Percentiles rank a stretch among this genome's conserved stretches.
Conservation (phyloP, 2,113 vertebrate species). For the Ornithorhynchus anatinus region DNA sequence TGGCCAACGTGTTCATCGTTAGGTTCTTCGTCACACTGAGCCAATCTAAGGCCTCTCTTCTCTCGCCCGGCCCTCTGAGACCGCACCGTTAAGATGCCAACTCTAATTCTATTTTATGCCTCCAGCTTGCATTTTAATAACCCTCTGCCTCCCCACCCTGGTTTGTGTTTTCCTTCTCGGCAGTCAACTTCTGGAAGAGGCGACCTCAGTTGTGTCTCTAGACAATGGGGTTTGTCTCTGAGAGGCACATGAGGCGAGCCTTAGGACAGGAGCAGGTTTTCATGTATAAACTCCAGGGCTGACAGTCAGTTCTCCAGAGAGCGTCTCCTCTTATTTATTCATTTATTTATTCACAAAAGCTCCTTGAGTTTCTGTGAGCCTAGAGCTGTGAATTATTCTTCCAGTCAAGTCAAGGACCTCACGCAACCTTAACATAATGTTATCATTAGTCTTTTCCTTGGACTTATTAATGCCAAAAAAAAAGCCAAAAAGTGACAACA, state of each 20-base stretch:
- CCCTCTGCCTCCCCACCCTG: slow-evolving; percentile 35
- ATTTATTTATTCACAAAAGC: background rate
- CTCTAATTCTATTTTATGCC: slow-evolving; percentile 30
- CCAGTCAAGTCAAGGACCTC: slow-evolving; percentile 33
- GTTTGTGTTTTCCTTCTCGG: background rate
- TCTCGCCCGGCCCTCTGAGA: slow-evolving; percentile 40
- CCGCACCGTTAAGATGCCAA: slow-evolving; percentile 42
- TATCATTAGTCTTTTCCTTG: slow-evolving; percentile 40
- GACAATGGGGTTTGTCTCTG: background rate
- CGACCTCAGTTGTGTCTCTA: rapidly evolving
- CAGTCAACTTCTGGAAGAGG: background rate
- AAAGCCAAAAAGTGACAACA: slow-evolving; percentile 30
- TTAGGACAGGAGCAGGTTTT: background rate
- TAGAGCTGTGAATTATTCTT: slow-evolving; percentile 24
- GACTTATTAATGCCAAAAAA: slow-evolving; percentile 33
- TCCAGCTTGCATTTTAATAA: slow-evolving; percentile 39
- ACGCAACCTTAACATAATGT: slow-evolving; percentile 20
- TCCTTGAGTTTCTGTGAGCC: background rate
- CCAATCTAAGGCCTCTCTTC: slow-evolving; percentile 52
- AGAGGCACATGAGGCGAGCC: background rate
- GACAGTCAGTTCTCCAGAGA: background rate
- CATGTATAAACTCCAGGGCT: background rate
- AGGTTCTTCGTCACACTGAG: slow-evolving; percentile 42
- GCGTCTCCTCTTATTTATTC: slow-evolving; percentile 12
- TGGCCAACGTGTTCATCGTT: slow-evolving; percentile 24